phyloP scores from a whole-genome alignment of 2,888 invertebrate genomes.

The Drosophila bunnanda region DNA sequence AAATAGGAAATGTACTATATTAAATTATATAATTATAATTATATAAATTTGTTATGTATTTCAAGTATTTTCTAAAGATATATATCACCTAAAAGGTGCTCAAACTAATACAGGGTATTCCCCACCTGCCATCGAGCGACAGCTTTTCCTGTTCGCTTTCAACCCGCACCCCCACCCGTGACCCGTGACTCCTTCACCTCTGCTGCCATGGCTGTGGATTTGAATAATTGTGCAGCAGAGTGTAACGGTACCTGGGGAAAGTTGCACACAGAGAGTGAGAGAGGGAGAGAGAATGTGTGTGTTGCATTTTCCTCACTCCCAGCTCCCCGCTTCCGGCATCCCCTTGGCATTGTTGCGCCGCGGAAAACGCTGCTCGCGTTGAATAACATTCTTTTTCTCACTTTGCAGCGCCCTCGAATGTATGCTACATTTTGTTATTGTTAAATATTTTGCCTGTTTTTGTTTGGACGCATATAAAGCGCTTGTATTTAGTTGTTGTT shows the following conservation, averaged over 20 bases:
- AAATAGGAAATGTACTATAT: background rate
- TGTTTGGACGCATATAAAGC: slow-evolving; percentile 33
- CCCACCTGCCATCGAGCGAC: slow-evolving; percentile 19
- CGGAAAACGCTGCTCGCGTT: slow-evolving; percentile 31
- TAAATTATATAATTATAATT: background rate
- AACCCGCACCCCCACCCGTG: slow-evolving; percentile 11
- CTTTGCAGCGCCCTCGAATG: slow-evolving; percentile 35
- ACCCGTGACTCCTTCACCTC: slow-evolving; percentile 1
- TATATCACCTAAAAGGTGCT: background rate
- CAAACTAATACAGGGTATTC: slow-evolving; percentile 1
- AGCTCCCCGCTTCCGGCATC: slow-evolving; percentile 9
- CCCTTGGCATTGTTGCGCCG: slow-evolving; percentile 14
- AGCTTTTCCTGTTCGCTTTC: slow-evolving; percentile 14
- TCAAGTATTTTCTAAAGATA: no score
- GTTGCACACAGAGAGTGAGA: background rate
- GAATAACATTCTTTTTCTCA: slow-evolving; percentile 38
- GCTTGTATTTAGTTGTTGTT: slow-evolving; percentile 51
- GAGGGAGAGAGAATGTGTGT: slow-evolving; percentile 22
- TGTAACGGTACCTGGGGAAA: slow-evolving; percentile 56
- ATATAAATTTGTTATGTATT: no score
- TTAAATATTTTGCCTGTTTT: slow-evolving; percentile 41
- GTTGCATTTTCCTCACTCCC: slow-evolving; percentile 53
- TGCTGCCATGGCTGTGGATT: slow-evolving; percentile 74
- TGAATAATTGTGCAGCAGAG: slow-evolving; percentile 79
- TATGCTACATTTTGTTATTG: slow-evolving; percentile 58